Conservation (phyloP, 1,140 invertebrate species). For the Trichonephila clavipes region DNA sequence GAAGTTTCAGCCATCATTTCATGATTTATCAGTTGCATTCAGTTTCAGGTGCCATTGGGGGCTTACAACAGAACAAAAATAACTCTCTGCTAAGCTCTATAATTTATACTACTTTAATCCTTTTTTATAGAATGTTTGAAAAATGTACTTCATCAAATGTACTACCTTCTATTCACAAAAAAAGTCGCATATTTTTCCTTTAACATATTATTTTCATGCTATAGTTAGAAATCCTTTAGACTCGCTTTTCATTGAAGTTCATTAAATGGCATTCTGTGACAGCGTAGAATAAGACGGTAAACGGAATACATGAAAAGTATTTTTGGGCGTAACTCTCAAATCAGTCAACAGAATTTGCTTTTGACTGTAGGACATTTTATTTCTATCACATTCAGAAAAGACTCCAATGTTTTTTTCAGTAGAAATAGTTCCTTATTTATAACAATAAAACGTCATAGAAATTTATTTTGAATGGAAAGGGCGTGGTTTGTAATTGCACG, state of each 20-base stretch:
- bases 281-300: background rate
- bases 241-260: background rate
- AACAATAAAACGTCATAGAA: background rate
- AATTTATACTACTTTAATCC: too few relatives aligned
- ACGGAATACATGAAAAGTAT: background rate
- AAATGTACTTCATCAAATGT: too few relatives aligned
- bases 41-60: too few relatives aligned
- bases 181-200: background rate
- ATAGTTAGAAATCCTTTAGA: background rate
- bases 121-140: too few relatives aligned
- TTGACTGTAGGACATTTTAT: slow-evolving; percentile 28
- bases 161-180: too few relatives aligned
- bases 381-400: slow-evolving; percentile 9
- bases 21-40: too few relatives aligned
- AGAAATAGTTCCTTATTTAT: background rate
- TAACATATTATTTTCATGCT: background rate
- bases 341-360: background rate
- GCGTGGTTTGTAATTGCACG: background rate
- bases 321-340: slow-evolving; percentile 7
- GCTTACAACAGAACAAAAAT: too few relatives aligned
- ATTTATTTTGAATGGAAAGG: background rate
- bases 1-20: too few relatives aligned
- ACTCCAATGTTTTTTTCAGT: background rate
- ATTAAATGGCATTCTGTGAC: background rate
- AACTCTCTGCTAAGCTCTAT: too few relatives aligned